Percentiles rank a stretch among this genome's conserved stretches.
Evolutionary conservation across 2,888 invertebrate species (phyloP).

Genomic region (Pachycephus smyrnensis): DNA sequence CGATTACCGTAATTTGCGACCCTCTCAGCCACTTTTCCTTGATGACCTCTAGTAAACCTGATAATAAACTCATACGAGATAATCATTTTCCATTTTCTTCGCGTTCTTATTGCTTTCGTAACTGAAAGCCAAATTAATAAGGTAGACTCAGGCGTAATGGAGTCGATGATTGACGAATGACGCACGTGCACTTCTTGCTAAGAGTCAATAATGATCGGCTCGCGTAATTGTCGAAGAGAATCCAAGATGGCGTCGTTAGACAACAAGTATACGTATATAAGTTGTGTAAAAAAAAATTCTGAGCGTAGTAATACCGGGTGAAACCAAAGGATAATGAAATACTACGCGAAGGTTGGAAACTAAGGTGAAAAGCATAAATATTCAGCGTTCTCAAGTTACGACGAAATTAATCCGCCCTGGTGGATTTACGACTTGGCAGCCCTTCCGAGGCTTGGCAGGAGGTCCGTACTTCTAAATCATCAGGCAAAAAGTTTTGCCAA

Average conservation of each 20-base stretch:
- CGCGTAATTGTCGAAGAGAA: not conserved
- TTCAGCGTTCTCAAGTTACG: conserved; percentile 50
- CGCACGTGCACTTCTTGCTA: not conserved
- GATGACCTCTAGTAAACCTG: not conserved
- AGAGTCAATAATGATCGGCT: not conserved
- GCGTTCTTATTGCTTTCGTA: not conserved
- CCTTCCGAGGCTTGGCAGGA: conserved; percentile 30
- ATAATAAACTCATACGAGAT: not conserved
- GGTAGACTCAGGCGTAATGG: not conserved
- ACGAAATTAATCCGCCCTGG: conserved; percentile 60
- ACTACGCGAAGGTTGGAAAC: not conserved
- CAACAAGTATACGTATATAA: not conserved
- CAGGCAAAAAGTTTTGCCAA: conserved; percentile 39
- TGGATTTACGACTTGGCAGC: conserved; percentile 56
- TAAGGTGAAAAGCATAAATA: conserved; percentile 49
- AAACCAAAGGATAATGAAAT: not conserved
- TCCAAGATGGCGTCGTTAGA: not conserved
- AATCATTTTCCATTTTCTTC: not conserved
- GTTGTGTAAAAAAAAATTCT: not conserved
- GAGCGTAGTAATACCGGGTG: not conserved
- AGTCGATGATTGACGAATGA: not conserved
- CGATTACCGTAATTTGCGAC: not conserved
- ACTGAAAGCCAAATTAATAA: not conserved
- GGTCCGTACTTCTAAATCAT: conserved; percentile 49
- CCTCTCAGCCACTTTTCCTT: not conserved